phyloP scores from a whole-genome alignment of 2,113 vertebrate species.

The Cochlearius cochlearius region DNA sequence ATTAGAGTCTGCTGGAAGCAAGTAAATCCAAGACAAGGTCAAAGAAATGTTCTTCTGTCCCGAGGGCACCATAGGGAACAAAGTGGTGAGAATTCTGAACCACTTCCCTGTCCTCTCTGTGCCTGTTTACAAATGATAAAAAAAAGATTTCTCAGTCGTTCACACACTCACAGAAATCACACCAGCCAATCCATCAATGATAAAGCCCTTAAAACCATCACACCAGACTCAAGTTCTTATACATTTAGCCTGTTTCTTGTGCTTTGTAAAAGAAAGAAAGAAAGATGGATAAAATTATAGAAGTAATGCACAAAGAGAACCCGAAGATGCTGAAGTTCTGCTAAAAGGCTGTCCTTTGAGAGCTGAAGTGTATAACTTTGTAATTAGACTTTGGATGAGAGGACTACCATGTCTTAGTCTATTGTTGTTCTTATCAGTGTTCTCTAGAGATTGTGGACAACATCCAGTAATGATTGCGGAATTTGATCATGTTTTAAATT shows the following conservation, averaged over 20 bases:
- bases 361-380: slow-evolving; percentile 32
- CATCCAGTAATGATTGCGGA: slow-evolving; percentile 47
- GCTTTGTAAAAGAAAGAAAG: background rate
- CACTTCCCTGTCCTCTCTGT: background rate
- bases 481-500: slow-evolving; percentile 55
- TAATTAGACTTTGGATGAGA: slow-evolving; percentile 57
- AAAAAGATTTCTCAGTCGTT: background rate
- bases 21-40: slow-evolving; percentile 28
- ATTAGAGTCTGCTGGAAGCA: slow-evolving; percentile 1
- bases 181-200: background rate
- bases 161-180: background rate
- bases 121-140: background rate
- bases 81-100: background rate
- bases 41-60: slow-evolving; percentile 16
- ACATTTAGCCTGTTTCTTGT: background rate
- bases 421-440: slow-evolving; percentile 8
- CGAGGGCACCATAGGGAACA: background rate
- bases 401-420: slow-evolving; percentile 34
- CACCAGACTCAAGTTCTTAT: background rate
- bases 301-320: slow-evolving; percentile 2
- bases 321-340: slow-evolving; percentile 30
- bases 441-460: slow-evolving; percentile 1
- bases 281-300: slow-evolving; percentile 6
- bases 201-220: background rate
- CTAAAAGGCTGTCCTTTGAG: slow-evolving; percentile 53